phyloP scores from a whole-genome alignment of 1,140 invertebrate genomes.

The Copidosoma floridanum region DNA sequence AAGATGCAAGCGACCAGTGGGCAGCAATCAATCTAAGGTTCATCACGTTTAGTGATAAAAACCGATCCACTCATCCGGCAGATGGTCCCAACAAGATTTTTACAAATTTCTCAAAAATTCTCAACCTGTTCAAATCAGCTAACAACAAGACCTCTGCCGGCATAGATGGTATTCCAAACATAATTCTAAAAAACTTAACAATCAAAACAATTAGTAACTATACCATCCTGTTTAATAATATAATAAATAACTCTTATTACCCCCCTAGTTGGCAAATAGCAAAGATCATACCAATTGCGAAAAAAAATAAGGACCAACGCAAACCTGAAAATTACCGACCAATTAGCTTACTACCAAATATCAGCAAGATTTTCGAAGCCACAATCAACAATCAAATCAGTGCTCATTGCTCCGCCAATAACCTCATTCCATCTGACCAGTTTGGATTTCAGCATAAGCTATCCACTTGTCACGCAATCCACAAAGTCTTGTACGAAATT shows the following conservation, averaged over 20 bases:
- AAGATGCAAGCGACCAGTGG: no score
- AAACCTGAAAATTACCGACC: conserved; percentile 18
- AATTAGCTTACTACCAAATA: conserved; percentile 42
- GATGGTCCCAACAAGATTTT: no score
- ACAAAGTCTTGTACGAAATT: conserved; percentile 10
- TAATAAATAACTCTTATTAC: conserved; percentile 10
- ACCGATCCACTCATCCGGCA: no score
- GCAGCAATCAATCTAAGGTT: no score
- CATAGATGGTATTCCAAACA: neutral
- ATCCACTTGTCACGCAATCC: conserved; percentile 26
- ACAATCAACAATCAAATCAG: conserved; percentile 3
- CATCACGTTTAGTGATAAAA: no score
- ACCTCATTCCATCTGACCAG: conserved; percentile 30
- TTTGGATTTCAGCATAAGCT: conserved; percentile 28
- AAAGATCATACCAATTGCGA: neutral
- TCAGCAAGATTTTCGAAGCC: conserved; percentile 37
- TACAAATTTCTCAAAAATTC: no score
- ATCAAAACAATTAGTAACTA: neutral
- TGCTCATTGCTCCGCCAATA: conserved; percentile 15
- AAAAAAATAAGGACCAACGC: neutral
- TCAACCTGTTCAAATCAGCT: neutral
- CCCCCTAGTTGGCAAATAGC: conserved; percentile 1
- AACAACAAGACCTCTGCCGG: conserved; percentile 9
- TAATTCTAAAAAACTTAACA: neutral
- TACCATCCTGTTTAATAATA: conserved; percentile 10